A percentile compares a stretch with the other conserved stretches of the same genome.
Conservation (phyloP, 2,113 vertebrate genomes). For the Eidolon helvum region DNA sequence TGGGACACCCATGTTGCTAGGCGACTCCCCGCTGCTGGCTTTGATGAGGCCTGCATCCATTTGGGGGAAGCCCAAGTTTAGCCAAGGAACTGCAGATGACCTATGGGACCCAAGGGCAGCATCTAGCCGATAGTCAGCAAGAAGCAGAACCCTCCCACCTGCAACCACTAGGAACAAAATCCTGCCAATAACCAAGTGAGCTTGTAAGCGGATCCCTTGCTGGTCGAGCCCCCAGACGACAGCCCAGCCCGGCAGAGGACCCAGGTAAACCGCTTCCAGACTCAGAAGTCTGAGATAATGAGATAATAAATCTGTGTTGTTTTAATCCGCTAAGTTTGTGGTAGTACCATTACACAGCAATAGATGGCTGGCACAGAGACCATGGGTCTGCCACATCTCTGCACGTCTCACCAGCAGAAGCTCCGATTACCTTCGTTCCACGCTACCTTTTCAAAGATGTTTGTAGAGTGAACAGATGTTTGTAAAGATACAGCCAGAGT, state of each 20-base stretch:
- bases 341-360: not conserved
- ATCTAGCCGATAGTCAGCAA: too few relatives aligned
- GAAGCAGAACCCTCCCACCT: not conserved
- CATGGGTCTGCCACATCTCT: not conserved
- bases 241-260: not conserved
- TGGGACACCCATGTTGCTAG: not conserved
- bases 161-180: not conserved
- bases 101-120: not conserved
- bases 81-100: too few relatives aligned
- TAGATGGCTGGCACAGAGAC: not conserved
- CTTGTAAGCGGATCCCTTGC: not conserved
- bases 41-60: not conserved
- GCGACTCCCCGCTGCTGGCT: not conserved
- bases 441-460: not conserved
- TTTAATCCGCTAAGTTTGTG: not conserved
- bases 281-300: not conserved
- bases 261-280: not conserved
- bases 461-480: not conserved
- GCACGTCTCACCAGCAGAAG: not conserved
- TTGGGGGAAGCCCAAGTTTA: not conserved
- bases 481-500: not conserved
- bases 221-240: not conserved
- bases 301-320: not conserved
- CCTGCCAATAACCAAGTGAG: not conserved
- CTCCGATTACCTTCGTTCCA: rapidly evolving